Base-by-base conservation (phyloP, 2,888 invertebrate species). In the Gortyna flavago region DNA sequence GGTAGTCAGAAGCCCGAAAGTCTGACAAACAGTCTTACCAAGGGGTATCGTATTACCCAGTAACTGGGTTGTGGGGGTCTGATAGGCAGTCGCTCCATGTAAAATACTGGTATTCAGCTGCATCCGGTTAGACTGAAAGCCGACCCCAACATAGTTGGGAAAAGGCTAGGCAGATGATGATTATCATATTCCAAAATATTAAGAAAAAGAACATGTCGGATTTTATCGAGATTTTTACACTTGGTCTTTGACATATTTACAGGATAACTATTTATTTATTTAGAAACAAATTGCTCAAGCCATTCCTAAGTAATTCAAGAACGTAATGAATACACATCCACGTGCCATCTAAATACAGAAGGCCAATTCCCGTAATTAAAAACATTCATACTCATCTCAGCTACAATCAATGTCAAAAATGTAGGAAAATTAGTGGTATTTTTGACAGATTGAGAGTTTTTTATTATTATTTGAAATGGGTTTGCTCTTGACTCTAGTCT, bases 181-280 rank as follows among this genome's bases (percentile, higher is more conserved):
- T n/a, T n/a, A n/a, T n/a, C n/a, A 72, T 70, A 66, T 41, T 44
- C 25, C 54, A 41, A 62, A 57, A 71, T 35, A 64, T 62, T 38
- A 25, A 29, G 25, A 62, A 74, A 32, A 35, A 4, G 11, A 35
- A 51, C 11, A 59, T 25, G 71, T 69, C n/a, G 38, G 38, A 59
- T 83, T 57, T 54, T 25, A 77, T 77, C 38, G 32, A 48, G 44
- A 79, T 70, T 44, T 79, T 65, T 48, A 57, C 25, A 41, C 72
- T 48, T 9, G 21, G 29, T 25, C 4, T 51, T 35, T 9, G 18
- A 7, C 18, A 25, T 44, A 25, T 32, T 64, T 57, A n/a, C 38
- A 38, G 64, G 57, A 65, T 57, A 51, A 29, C 41, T 29, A 54
- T 64, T 68, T 51, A 64, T 35, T 61, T 77, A 44, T 29, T 35